These are phyloP conservation scores for Melinopterus prodromus DNA, from an alignment of 2,888 invertebrate genomes.

Conservation along the genomic window DNA sequence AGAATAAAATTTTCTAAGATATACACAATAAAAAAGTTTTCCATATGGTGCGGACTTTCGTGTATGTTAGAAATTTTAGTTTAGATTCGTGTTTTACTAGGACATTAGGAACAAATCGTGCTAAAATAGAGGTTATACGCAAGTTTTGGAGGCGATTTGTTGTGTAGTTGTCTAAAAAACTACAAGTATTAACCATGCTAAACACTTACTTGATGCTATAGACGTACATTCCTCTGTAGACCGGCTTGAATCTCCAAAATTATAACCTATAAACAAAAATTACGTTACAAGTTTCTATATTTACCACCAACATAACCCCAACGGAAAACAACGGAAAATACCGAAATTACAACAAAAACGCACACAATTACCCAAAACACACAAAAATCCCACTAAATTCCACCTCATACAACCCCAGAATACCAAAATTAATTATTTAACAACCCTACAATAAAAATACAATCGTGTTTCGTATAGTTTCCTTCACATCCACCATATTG, in stretches of 20 bases:
- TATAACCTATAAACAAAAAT: neutral
- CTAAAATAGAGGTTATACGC: no score
- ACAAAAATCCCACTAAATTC: neutral
- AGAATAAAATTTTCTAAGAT: no score
- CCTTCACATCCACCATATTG: neutral
- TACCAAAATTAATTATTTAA: constrained; percentile 58
- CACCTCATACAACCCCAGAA: neutral
- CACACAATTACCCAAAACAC: neutral
- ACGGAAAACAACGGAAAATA: neutral
- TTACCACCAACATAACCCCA: neutral
- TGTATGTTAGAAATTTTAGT: no score
- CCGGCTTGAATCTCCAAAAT: neutral
- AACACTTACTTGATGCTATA: neutral
- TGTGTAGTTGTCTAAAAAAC: neutral
- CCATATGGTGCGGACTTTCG: no score
- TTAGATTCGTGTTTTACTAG: no score
- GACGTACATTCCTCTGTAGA: neutral
- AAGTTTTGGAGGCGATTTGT: no score
- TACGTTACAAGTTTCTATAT: neutral
- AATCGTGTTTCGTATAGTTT: neutral
- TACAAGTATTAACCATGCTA: neutral
- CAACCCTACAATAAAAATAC: constrained; percentile 47
- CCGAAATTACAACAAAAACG: neutral
- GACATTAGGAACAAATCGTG: no score
- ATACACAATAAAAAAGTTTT: no score